Percentiles rank a stretch among this genome's conserved stretches.
These are phyloP conservation scores for Myotis davidii DNA, from an alignment of 2,113 vertebrate genomes.

Conservation along the genomic window DNA sequence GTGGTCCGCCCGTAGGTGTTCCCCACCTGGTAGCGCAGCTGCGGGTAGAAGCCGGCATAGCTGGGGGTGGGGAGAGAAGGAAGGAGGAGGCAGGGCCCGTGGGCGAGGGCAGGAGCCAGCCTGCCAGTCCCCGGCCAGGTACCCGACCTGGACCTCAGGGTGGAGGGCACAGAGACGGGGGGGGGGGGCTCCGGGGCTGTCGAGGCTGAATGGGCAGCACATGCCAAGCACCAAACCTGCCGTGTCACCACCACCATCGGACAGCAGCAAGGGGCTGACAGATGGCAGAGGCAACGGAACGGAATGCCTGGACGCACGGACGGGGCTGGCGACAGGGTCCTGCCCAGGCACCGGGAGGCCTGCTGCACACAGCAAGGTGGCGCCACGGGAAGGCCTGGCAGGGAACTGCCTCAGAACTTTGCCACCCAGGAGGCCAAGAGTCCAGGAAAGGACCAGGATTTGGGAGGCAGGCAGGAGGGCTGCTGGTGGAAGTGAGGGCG, in stretches of 20 bases:
- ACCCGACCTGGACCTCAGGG: background rate
- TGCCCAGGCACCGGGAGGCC: fast-evolving
- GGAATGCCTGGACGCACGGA: background rate
- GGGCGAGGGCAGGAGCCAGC: background rate
- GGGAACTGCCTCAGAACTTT: background rate
- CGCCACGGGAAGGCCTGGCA: fast-evolving
- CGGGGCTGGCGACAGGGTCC: background rate
- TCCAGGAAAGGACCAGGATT: background rate
- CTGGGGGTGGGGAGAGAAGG: constrained; percentile 45
- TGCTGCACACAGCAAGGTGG: background rate
- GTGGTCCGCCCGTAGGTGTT: constrained; percentile 79
- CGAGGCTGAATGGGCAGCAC: background rate
- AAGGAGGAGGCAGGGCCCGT: background rate
- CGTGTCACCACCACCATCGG: fast-evolving
- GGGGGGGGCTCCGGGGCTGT: background rate
- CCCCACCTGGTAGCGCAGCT: constrained; percentile 80
- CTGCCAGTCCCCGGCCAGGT: background rate
- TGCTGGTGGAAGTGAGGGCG: background rate
- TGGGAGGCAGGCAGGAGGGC: background rate
- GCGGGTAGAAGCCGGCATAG: constrained; percentile 80
- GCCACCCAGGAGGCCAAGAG: background rate
- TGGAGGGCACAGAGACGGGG: fast-evolving
- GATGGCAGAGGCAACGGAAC: background rate
- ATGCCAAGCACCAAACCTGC: fast-evolving
- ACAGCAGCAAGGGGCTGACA: fast-evolving